Evolutionary conservation across 2,797 vertebrate species (phyloP), one percentile per base, ranked within the genome.

Genomic region (Zenarchopterus dispar): DNA sequence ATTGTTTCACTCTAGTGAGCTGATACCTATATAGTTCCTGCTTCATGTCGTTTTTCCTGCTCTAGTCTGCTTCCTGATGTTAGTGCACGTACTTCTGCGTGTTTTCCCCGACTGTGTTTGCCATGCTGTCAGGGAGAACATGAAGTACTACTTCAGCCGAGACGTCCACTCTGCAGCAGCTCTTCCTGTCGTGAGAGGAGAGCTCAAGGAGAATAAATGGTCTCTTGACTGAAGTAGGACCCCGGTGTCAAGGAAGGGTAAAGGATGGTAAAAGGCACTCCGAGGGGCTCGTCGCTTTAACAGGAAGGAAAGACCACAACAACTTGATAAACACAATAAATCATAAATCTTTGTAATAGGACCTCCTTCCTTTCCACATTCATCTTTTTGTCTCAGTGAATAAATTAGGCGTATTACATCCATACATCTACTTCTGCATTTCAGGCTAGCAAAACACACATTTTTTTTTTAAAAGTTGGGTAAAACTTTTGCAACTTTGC

Each of bases 161-260:
- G 52, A 46, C 0, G 0, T 16, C 55, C 23, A 2, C 5, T 66
- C 16, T 41, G 2, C 43, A 26, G 45, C 24, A 13, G 13, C 9
- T 33, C 60, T 78, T 81, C 73, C 80, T 78, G 74, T 68, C 5
- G 5, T 19, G 36, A 59, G 36, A 54, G 52, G 56, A 16, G 43
- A 18, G 11, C 5, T 9, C 31, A 43, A 1, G 1, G 39, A 51
- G 2, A 22, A 53, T 31, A 33, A 56, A 46, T 17, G 10, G 42
- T n/a, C 39, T 16, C 41, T 42, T 50, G 41, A 66, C 28, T 15
- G 46, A 60, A 75, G 43, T 48, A 33, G 22, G 47, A 51, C 13
- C 23, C 19, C 13, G 24, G 7, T 8, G 33, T 16, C 3, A 56
- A 44, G 54, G 54, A 44, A 28, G 24, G 18, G 23, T 5, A 22